Evolutionary conservation across 92 coral and sea anemone genomes (phyloP).

Genomic region (Bergia puertoricense): DNA sequence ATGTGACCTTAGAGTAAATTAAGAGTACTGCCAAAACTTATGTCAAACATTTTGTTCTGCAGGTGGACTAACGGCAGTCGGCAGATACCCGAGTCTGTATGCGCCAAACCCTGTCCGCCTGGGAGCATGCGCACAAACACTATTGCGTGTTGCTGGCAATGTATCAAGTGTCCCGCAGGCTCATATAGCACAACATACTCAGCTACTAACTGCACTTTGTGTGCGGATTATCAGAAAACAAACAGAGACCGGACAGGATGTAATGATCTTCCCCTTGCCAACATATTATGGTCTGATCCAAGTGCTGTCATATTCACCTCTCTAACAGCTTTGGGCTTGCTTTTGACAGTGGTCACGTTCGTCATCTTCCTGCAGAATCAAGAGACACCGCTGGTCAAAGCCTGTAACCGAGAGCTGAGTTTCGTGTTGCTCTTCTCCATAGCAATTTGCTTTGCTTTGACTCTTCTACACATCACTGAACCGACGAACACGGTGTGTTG

Average conservation of each 20-base stretch:
- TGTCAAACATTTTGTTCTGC: not conserved
- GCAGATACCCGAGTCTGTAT: conserved; percentile 60
- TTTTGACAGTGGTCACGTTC: conserved; percentile 39
- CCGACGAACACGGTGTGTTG: conserved; percentile 64
- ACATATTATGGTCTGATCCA: conserved; percentile 60
- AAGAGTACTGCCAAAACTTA: too few relatives aligned
- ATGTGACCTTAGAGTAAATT: too few relatives aligned
- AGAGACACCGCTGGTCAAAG: conserved; percentile 72
- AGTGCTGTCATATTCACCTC: conserved; percentile 42
- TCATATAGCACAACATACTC: conserved; percentile 53
- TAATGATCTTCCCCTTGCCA: conserved; percentile 59
- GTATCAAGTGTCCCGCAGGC: conserved; percentile 56
- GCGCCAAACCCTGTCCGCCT: conserved; percentile 65
- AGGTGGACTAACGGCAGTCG: conserved; percentile 38
- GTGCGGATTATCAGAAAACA: conserved; percentile 59
- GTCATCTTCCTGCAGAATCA: conserved; percentile 49
- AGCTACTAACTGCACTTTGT: conserved; percentile 62
- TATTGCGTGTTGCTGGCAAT: conserved; percentile 38
- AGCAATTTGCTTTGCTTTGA: conserved; percentile 60
- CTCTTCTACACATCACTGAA: conserved; percentile 60
- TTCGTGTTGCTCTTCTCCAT: conserved; percentile 60
- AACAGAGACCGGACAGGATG: conserved; percentile 53
- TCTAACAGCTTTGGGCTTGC: conserved; percentile 56
- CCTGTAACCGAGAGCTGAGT: conserved; percentile 78
- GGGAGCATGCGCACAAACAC: conserved; percentile 54